Base-by-base conservation (phyloP, 2,113 vertebrate species). In the Callipepla californica region DNA sequence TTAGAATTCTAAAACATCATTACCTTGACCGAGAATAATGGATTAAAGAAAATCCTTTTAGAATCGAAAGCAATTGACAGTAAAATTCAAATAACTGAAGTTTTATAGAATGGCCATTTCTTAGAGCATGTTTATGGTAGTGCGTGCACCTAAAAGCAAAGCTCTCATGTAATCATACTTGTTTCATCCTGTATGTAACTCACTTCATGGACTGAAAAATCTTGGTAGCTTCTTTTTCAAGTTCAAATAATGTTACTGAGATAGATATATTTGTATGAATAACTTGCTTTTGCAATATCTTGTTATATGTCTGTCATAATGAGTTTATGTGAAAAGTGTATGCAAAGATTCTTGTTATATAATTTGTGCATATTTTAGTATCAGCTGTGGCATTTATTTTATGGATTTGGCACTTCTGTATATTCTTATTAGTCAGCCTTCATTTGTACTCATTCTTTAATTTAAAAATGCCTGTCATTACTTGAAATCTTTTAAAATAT, bases 41-140 rank as follows among this genome's bases (percentile, higher is more conserved):
- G 70, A 85, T 95, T 93, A 87, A 91, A 92, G 69, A 89, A 95
- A 90, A 92, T 95, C 32, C 36, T 85, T 89, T 94, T 76, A 50
- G 65, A 94, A 90, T 23, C 68, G 61, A 80, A 89, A 78, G 61
- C 58, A 90, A 90, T 87, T 83, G 83, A 69, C 70, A 92, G 47
- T 85, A 92, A 92, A 93, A 96, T 83, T 79, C 47, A 83, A 87
- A 70, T 81, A 75, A 55, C 34, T 50, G 11, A 80, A 75, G 42
- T 89, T 61, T 36, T 90, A 65, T 9, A 70, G 61, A 92, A 91
- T 86, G 20, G 7, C 38, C 13, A 20, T 88, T 95, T 63, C 25
- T 63, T 72, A 50, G 62, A 86, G 21, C 38, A 69, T 36, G 68
- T 90, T 93, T 93, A 34, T 80, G 42, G 28, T 42, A 70, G 63